Evolutionary conservation across 2,888 invertebrate genomes (phyloP).

Genomic region (Acanthosepion esculentum): DNA sequence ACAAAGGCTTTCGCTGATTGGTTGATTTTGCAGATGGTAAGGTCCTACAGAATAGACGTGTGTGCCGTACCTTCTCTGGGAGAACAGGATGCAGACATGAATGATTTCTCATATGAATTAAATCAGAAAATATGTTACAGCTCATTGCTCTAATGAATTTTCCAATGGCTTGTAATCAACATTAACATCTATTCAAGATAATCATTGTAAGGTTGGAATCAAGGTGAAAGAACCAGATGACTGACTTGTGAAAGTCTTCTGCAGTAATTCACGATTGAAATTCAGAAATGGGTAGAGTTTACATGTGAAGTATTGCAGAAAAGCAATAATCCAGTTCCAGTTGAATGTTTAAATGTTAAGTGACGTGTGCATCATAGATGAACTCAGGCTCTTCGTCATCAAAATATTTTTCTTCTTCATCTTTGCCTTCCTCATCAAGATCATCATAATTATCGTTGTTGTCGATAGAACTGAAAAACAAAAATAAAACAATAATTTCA

Average conservation of each 20-base stretch:
- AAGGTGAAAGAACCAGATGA: background rate
- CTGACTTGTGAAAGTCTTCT: background rate
- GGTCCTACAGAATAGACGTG: no score
- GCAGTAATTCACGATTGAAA: background rate
- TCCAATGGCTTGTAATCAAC: background rate
- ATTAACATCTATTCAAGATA: background rate
- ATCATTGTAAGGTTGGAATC: background rate
- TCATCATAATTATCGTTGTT: conserved; percentile 87
- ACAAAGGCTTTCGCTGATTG: no score
- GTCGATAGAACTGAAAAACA: conserved; percentile 81
- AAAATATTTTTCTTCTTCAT: conserved; percentile 93
- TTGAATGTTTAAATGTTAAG: background rate
- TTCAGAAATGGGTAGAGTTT: background rate
- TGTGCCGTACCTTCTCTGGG: no score
- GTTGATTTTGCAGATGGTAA: no score
- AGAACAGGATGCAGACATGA: no score
- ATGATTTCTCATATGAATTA: no score
- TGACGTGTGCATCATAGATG: conserved; percentile 52
- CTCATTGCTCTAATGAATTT: no score
- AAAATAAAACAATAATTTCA: conserved; percentile 44
- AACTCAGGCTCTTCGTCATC: conserved; percentile 80
- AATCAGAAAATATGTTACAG: no score
- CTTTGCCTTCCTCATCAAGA: conserved; percentile 83
- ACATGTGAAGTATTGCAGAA: background rate
- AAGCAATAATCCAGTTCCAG: background rate